Conservation (phyloP, 2,113 vertebrate genomes). For the Percina caprodes region DNA sequence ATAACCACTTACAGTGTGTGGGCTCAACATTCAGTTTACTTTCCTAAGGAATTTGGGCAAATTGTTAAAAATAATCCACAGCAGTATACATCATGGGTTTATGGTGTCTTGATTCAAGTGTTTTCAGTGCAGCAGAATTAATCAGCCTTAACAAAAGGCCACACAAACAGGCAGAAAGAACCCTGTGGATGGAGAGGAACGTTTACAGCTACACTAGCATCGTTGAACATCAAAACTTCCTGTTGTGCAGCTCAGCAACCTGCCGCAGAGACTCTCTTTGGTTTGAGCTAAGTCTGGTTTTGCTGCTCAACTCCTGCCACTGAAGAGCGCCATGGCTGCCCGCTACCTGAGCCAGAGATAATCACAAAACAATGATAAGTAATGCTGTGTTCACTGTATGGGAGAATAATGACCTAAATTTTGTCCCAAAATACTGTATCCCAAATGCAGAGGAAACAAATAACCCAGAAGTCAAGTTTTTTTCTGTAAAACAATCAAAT, state of each 20-base stretch:
- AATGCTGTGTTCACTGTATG: neutral
- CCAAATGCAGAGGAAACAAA: neutral
- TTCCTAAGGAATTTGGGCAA: constrained; percentile 5
- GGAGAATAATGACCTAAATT: neutral
- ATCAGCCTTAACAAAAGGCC: constrained; percentile 8
- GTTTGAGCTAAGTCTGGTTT: constrained; percentile 79
- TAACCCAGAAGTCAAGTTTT: neutral
- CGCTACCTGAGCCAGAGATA: constrained; percentile 54
- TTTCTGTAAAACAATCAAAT: neutral
- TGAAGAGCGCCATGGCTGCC: constrained; percentile 69
- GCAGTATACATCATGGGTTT: constrained; percentile 37
- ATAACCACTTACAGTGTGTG: neutral
- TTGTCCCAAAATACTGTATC: too few species aligned
- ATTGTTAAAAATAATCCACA: neutral
- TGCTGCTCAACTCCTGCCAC: constrained; percentile 89
- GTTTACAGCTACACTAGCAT: constrained; percentile 16
- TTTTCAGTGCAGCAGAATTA: constrained; percentile 30
- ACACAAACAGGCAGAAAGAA: neutral
- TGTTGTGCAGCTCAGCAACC: constrained; percentile 77
- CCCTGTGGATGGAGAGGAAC: constrained; percentile 8
- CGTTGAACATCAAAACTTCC: constrained; percentile 82
- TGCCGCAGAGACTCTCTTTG: constrained; percentile 86
- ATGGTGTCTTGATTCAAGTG: neutral
- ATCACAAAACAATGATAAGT: neutral
- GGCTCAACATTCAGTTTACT: neutral